Evolutionary conservation across 1,140 invertebrate genomes (phyloP).

Genomic region (Temnothorax nylanderi): DNA sequence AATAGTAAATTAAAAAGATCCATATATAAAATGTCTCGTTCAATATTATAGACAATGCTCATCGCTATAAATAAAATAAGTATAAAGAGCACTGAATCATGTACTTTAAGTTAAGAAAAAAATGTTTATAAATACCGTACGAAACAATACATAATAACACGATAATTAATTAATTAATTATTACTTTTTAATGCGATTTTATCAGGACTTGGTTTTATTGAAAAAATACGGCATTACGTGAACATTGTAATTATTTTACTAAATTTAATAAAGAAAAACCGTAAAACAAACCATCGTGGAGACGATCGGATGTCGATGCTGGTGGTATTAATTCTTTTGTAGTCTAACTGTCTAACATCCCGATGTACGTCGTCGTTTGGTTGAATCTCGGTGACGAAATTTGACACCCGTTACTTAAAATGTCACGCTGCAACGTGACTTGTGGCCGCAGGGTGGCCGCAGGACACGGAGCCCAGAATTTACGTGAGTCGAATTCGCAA

Average conservation of each 20-base stretch:
- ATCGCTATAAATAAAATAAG: neutral
- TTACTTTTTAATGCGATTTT: neutral
- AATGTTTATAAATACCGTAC: neutral
- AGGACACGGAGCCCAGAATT: conserved; percentile 32
- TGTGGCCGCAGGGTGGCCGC: no score
- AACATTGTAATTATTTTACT: neutral
- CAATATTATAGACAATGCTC: neutral
- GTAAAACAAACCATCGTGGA: neutral
- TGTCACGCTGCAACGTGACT: conserved; percentile 59
- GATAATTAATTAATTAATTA: neutral
- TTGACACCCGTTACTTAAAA: conserved; percentile 42
- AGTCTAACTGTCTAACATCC: neutral
- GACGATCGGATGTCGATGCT: neutral
- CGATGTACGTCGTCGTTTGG: neutral
- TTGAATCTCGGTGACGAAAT: conserved; percentile 49
- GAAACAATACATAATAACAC: neutral
- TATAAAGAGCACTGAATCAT: neutral
- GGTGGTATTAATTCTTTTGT: neutral
- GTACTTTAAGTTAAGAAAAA: neutral
- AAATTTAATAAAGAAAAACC: neutral
- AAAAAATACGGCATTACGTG: neutral
- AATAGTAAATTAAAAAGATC: neutral
- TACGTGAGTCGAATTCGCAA: conserved; percentile 61
- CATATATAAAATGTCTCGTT: neutral
- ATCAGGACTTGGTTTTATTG: neutral